Base-by-base conservation (phyloP, 2,888 invertebrate genomes). In the Euplexia lucipara region DNA sequence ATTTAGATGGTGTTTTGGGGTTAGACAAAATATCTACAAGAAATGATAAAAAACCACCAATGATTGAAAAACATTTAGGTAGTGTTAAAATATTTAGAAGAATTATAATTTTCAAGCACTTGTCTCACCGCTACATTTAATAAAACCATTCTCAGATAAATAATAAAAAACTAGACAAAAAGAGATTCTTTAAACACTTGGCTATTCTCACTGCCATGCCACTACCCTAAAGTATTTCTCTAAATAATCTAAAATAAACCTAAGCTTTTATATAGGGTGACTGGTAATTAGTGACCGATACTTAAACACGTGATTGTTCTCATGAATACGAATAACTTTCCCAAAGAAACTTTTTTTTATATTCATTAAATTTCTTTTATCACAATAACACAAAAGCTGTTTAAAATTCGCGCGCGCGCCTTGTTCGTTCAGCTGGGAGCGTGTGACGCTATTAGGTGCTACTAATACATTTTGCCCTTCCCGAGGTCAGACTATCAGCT, bases 101-200 rank as follows among this genome's bases (percentile, higher is more conserved):
- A 60, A 42, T 26, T n/a, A 8, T 20, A 14, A 42, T 39, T 47
- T 59, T 60, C 52, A 81, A 73, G 70, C 79, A 65, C 75, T 47
- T 74, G 79, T 74, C 78, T 78, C 78, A 78, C 75, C 64, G 41
- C 34, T 16, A 45, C 30, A 22, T 63, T 64, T 51, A 53, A 47
- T 44, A 12, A 42, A 44, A 30, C 8, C 16, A 42, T 49, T 41
- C 9, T 44, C 3, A 32, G 59, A 63, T 62, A 72, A 58, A 68
- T 41, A 68, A 51, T 59, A 60, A 62, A 59, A 26, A 63, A 51
- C 61, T 71, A 61, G 18, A 20, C n/a, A 20, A n/a, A 14, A 30
- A 51, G 12, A 62, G 22, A 48, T 67, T 49, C 6, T 30, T 47
- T 22, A 37, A n/a, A 26, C 35, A 62, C 61, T 73, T 62, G 58